Evolutionary conservation across 2,113 vertebrate genomes (phyloP).

Genomic region (Rutilus rutilus): DNA sequence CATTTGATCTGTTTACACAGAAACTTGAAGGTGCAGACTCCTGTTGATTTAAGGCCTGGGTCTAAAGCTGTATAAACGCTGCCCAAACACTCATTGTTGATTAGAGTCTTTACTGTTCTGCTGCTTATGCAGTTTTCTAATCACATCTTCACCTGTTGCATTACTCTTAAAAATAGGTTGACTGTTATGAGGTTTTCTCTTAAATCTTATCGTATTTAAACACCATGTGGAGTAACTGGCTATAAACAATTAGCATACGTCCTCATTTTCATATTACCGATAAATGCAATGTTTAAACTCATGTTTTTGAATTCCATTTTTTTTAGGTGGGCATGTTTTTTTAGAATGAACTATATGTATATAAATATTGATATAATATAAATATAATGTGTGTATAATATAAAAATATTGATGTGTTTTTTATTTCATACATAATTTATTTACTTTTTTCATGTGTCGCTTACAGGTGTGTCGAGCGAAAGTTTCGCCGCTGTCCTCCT

Average conservation of each 20-base stretch:
- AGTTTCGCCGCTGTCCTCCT: constrained; percentile 86
- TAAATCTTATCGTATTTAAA: background rate
- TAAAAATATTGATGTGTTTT: background rate
- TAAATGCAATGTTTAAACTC: background rate
- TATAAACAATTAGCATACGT: background rate
- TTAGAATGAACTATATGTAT: background rate
- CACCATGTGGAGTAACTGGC: background rate
- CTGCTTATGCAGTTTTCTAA: background rate
- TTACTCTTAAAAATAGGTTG: background rate
- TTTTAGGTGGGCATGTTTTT: background rate
- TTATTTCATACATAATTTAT: too few relatives aligned
- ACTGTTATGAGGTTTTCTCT: background rate
- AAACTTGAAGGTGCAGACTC: background rate
- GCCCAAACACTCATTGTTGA: constrained; percentile 39
- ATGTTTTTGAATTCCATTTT: too few relatives aligned
- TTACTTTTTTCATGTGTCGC: background rate
- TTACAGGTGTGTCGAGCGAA: constrained; percentile 88
- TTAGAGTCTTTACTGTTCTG: constrained; percentile 28
- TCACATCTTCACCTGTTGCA: background rate
- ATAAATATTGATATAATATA: too few relatives aligned
- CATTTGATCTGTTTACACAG: constrained; percentile 19
- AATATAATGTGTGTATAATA: background rate
- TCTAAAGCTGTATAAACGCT: constrained; percentile 26
- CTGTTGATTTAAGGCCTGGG: constrained; percentile 22
- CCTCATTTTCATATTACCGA: background rate